Conservation (phyloP, 2,797 vertebrate species). For the Cynodonichthys magdalenae region DNA sequence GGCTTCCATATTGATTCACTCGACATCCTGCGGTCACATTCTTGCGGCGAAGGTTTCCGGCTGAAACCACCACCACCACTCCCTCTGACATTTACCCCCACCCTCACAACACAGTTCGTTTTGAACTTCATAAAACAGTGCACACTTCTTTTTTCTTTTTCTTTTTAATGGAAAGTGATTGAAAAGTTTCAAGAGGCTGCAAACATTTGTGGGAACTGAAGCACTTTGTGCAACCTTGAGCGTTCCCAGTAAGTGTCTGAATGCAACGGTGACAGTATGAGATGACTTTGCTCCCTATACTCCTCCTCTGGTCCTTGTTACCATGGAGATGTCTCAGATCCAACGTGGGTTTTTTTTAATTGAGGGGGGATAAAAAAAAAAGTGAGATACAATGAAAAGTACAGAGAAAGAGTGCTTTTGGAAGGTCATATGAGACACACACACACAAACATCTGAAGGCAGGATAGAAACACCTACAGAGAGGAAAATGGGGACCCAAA, state of each 20-base stretch:
- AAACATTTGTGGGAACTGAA: conserved; percentile 21
- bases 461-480: conserved; percentile 53
- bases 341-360: conserved; percentile 17
- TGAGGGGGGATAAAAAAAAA: conserved; percentile 3
- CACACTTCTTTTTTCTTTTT: no score
- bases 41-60: conserved; percentile 78
- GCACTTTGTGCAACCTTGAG: background rate
- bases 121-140: conserved; percentile 43
- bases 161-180: conserved; percentile 8
- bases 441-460: conserved; percentile 40
- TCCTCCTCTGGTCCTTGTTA: conserved; percentile 27
- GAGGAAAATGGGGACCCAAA: conserved; percentile 60
- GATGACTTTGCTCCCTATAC: background rate
- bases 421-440: conserved; percentile 31
- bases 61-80: conserved; percentile 49
- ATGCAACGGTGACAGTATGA: background rate
- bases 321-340: conserved; percentile 38
- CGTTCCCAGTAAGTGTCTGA: background rate
- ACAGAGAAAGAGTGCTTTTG: conserved; percentile 20
- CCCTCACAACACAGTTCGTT: conserved; percentile 62
- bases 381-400: conserved; percentile 14
- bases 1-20: conserved; percentile 73
- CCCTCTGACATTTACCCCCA: conserved; percentile 67
- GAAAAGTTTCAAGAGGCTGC: conserved; percentile 12
- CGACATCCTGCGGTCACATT: conserved; percentile 71